Percentiles rank a stretch among this genome's conserved stretches.
Conservation (phyloP, 2,797 vertebrate genomes). For the Sebastes umbrosus region DNA sequence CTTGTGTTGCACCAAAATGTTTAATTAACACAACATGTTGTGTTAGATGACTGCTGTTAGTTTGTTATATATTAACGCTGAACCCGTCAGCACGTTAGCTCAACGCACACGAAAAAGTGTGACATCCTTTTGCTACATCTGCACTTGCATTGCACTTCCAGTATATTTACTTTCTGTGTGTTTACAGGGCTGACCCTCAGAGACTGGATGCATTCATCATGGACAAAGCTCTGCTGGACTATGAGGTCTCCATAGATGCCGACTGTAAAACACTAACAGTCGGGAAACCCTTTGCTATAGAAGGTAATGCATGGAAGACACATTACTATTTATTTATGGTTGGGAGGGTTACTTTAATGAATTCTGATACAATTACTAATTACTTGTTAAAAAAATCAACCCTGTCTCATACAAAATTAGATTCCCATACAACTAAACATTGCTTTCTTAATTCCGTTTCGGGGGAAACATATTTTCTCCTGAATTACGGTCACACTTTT, state of each 20-base stretch:
- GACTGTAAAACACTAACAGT: slow-evolving; percentile 97
- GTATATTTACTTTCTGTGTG: background rate
- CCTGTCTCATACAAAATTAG: accelerated
- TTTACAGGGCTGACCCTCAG: slow-evolving; percentile 92
- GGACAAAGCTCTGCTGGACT: slow-evolving; percentile 98
- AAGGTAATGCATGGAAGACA: slow-evolving; percentile 82
- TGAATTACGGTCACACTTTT: too few relatives aligned
- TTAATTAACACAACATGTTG: background rate
- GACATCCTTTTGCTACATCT: background rate
- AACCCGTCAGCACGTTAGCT: background rate
- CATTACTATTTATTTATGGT: too few relatives aligned
- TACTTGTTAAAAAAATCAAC: too few relatives aligned
- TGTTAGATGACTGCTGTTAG: background rate
- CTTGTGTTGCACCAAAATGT: background rate
- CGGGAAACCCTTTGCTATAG: slow-evolving; percentile 98
- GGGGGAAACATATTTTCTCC: too few relatives aligned
- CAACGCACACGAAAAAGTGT: background rate
- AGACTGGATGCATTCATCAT: slow-evolving; percentile 98
- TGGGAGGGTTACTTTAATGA: too few relatives aligned
- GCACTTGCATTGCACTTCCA: background rate
- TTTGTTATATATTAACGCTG: background rate
- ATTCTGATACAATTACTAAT: too few relatives aligned
- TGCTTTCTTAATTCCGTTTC: too few relatives aligned
- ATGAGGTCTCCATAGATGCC: slow-evolving; percentile 97
- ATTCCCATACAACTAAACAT: too few relatives aligned